Percentiles rank a stretch among this genome's conserved stretches.
Evolutionary conservation across 1,140 invertebrate genomes (phyloP).

Genomic region (Drosophila pseudoobscura): DNA sequence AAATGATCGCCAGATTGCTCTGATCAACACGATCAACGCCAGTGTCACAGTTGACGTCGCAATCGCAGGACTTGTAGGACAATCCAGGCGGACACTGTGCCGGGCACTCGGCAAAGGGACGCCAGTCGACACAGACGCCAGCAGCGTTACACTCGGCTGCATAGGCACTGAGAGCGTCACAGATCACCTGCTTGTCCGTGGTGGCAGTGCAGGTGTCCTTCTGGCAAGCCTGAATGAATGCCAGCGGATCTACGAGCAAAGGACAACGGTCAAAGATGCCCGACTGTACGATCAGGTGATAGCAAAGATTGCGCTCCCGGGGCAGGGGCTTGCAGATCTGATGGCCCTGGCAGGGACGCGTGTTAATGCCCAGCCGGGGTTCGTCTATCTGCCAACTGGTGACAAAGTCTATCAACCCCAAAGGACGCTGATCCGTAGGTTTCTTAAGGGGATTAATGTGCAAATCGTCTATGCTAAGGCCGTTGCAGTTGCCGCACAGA

Average conservation of each 20-base stretch:
- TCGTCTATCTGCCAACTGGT: constrained; percentile 18
- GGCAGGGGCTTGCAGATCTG: constrained; percentile 9
- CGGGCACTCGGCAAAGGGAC: constrained; percentile 4
- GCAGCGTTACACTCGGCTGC: constrained; percentile 3
- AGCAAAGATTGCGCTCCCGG: constrained; percentile 2
- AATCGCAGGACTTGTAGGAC: constrained; percentile 14
- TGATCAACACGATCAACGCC: constrained; percentile 12
- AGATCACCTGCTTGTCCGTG: constrained; percentile 1
- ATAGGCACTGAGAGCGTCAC: constrained; percentile 8
- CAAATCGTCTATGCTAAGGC: constrained; percentile 10
- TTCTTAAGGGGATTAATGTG: constrained; percentile 5
- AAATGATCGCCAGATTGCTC: constrained; percentile 9
- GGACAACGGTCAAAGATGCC: constrained; percentile 19
- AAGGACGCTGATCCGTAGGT: constrained; percentile 1
- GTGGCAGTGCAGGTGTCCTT: constrained; percentile 10
- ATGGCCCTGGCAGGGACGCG: neutral
- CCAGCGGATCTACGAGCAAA: constrained; percentile 8
- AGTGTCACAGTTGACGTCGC: constrained; percentile 13
- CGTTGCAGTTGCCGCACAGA: constrained; percentile 21
- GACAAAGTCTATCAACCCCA: constrained; percentile 11
- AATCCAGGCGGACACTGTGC: constrained; percentile 9
- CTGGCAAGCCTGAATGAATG: constrained; percentile 15
- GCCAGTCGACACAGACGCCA: constrained; percentile 14
- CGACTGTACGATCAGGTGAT: constrained; percentile 15
- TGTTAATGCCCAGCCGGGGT: constrained; percentile 13